Conservation (phyloP, 1,140 invertebrate genomes). For the Vanessa tameamea region DNA sequence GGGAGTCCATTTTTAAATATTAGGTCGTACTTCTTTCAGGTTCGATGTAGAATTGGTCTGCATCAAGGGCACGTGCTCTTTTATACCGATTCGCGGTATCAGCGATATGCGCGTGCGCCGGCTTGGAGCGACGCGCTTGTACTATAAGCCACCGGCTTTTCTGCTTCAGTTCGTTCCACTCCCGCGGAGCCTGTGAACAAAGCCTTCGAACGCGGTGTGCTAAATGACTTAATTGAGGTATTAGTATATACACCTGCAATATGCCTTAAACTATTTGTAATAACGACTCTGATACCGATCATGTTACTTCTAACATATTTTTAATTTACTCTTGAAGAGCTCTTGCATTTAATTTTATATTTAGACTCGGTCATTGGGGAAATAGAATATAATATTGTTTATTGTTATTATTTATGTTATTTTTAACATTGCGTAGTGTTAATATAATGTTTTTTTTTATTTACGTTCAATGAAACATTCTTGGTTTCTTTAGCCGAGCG, state of each 20-base stretch:
- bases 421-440: too few relatives aligned
- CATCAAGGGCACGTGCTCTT: constrained; percentile 52
- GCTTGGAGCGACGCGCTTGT: constrained; percentile 56
- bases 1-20: constrained; percentile 43
- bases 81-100: constrained; percentile 63
- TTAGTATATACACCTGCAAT: constrained; percentile 21
- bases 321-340: too few relatives aligned
- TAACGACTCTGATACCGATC: background rate
- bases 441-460: too few relatives aligned
- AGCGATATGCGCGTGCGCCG: constrained; percentile 66
- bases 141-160: constrained; percentile 52
- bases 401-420: too few relatives aligned
- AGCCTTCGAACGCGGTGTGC: constrained; percentile 40
- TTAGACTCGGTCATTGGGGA: too few relatives aligned
- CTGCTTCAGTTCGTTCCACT: constrained; percentile 52
- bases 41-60: constrained; percentile 44
- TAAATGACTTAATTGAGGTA: constrained; percentile 22
- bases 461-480: too few relatives aligned
- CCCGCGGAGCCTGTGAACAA: constrained; percentile 59
- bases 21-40: constrained; percentile 34
- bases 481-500: too few relatives aligned
- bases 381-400: too few relatives aligned
- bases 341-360: too few relatives aligned
- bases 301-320: background rate
- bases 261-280: background rate